Evolutionary conservation across 2,113 vertebrate species (phyloP).

Genomic region (Panthera leo): DNA sequence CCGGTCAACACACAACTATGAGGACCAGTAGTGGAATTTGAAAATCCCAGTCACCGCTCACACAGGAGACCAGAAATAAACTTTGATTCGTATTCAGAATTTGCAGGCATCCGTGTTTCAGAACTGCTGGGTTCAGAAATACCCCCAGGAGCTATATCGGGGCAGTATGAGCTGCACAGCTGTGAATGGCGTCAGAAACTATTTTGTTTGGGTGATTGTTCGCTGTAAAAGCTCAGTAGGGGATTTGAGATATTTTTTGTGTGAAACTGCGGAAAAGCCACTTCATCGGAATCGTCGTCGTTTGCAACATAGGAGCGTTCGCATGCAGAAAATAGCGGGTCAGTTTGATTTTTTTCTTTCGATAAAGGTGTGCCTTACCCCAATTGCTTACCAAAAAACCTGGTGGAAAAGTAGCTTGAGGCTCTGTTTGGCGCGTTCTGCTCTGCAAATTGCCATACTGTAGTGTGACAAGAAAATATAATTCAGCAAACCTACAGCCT

Average conservation of each 20-base stretch:
- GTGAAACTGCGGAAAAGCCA: background rate
- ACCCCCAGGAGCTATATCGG: background rate
- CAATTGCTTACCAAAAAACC: background rate
- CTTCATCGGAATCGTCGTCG: background rate
- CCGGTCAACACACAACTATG: background rate
- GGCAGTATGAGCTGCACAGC: background rate
- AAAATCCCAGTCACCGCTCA: background rate
- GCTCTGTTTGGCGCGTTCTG: background rate
- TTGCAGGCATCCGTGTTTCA: background rate
- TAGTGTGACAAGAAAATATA: background rate
- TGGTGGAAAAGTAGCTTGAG: background rate
- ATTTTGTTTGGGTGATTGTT: background rate
- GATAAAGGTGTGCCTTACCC: background rate
- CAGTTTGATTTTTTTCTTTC: background rate
- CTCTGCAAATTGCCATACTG: background rate
- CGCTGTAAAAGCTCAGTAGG: background rate
- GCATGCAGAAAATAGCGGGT: background rate
- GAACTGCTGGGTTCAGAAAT: background rate
- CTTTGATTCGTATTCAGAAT: background rate
- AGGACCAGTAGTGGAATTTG: background rate
- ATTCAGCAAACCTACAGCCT: background rate
- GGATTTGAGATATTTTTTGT: background rate
- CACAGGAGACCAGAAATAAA: constrained; percentile 1
- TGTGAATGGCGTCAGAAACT: background rate
- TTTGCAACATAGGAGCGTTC: background rate